Conservation (phyloP, 2,113 vertebrate genomes). For the Bubo blakistoni region DNA sequence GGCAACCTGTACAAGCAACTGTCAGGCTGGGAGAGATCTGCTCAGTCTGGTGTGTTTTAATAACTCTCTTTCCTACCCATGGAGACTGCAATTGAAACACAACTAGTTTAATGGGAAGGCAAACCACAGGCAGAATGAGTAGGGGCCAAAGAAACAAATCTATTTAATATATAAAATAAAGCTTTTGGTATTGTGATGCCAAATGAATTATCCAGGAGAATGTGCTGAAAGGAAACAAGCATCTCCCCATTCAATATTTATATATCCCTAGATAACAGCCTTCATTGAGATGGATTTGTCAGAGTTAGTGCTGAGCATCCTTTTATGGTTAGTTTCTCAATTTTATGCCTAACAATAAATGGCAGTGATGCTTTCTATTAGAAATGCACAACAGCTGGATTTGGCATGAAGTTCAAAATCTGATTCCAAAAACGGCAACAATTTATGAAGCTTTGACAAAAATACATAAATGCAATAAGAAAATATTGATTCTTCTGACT, state of each 20-base stretch:
- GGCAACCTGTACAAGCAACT: background rate
- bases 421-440: conserved; percentile 36
- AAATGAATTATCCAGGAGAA: conserved; percentile 35
- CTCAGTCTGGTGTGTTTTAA: background rate
- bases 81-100: background rate
- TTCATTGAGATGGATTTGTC: conserved; percentile 52
- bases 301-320: conserved; percentile 37
- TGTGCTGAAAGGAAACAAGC: conserved; percentile 39
- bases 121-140: background rate
- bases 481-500: conserved; percentile 59
- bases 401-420: conserved; percentile 32
- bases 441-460: conserved; percentile 50
- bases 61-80: background rate
- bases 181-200: conserved; percentile 20
- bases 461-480: conserved; percentile 47
- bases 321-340: conserved; percentile 55
- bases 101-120: background rate
- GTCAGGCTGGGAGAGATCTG: background rate
- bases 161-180: conserved; percentile 47
- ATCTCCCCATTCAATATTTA: conserved; percentile 47
- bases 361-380: background rate
- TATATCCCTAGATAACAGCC: conserved; percentile 40
- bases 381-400: conserved; percentile 47
- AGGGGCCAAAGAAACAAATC: background rate
- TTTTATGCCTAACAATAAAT: conserved; percentile 61